Percentiles rank a stretch among this genome's conserved stretches.
Evolutionary conservation across 2,113 vertebrate species (phyloP).

Genomic region (Paralichthys olivaceus): DNA sequence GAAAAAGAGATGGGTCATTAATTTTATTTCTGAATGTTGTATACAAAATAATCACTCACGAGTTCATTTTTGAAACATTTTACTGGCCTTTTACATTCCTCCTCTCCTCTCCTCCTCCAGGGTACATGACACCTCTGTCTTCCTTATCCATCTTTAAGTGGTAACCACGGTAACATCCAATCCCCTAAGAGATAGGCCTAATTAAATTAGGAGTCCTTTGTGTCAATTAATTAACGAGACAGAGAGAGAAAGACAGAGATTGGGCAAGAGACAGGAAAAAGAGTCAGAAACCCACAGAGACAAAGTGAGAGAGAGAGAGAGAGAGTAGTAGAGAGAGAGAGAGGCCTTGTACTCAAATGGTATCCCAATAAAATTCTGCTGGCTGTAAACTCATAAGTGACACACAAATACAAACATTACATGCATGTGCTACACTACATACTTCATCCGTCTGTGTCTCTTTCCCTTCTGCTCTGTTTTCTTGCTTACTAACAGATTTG

Average conservation of each 20-base stretch:
- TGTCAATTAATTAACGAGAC: constrained; percentile 88
- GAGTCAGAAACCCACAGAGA: constrained; percentile 43
- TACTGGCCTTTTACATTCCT: constrained; percentile 6
- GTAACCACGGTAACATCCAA: constrained; percentile 84
- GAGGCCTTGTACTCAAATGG: constrained; percentile 22
- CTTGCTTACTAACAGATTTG: background rate
- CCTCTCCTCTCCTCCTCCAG: constrained; percentile 46
- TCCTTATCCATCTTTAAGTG: constrained; percentile 82
- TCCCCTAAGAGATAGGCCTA: constrained; percentile 84
- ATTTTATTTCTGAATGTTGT: constrained; percentile 17
- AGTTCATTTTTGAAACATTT: constrained; percentile 18
- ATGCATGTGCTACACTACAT: background rate
- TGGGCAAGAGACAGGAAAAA: constrained; percentile 54
- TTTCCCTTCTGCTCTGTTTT: background rate
- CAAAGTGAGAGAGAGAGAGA: constrained; percentile 4
- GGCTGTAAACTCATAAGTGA: constrained; percentile 6
- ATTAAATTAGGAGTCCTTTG: constrained; percentile 88
- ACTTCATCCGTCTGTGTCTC: too few species aligned
- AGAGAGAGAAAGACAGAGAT: constrained; percentile 56
- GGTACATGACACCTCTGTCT: constrained; percentile 77
- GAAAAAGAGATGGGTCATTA: background rate
- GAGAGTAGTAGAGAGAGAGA: constrained; percentile 1
- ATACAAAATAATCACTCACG: background rate
- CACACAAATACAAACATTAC: constrained; percentile 4
- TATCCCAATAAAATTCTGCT: constrained; percentile 28